Evolutionary conservation across 2,888 invertebrate genomes (phyloP).

Genomic region (Chaetoderma sp.): DNA sequence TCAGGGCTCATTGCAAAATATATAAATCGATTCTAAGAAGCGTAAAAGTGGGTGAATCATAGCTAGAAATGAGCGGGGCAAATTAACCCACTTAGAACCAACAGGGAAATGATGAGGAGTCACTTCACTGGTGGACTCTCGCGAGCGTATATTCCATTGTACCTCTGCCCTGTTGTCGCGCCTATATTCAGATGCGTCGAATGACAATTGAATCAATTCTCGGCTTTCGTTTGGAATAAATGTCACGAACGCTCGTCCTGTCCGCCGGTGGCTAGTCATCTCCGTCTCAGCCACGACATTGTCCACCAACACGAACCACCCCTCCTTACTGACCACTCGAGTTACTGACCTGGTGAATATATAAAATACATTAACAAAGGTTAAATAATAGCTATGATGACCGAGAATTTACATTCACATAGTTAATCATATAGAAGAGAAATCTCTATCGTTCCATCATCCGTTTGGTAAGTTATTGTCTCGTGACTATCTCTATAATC

Average conservation of each 20-base stretch:
- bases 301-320: constrained; percentile 59
- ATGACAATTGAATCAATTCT: constrained; percentile 55
- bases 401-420: too few species aligned
- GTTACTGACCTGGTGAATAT: constrained; percentile 52
- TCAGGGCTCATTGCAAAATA: too few species aligned
- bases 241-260: constrained; percentile 53
- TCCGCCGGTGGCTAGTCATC: constrained; percentile 45
- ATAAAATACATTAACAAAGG: not conserved
- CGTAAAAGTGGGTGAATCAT: too few species aligned
- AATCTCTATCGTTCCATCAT: too few species aligned
- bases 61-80: too few species aligned
- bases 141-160: too few species aligned
- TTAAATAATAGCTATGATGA: too few species aligned
- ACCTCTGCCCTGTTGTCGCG: constrained; percentile 55
- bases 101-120: not conserved
- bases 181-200: constrained; percentile 57
- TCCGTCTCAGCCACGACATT: constrained; percentile 47
- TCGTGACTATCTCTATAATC: too few species aligned
- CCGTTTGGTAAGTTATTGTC: too few species aligned
- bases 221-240: constrained; percentile 53
- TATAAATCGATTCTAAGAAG: too few species aligned
- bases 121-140: too few species aligned
- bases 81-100: not conserved
- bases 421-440: too few species aligned
- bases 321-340: constrained; percentile 51